Evolutionary conservation across 1,140 invertebrate genomes (phyloP).

Genomic region (Papilio aristodemus): DNA sequence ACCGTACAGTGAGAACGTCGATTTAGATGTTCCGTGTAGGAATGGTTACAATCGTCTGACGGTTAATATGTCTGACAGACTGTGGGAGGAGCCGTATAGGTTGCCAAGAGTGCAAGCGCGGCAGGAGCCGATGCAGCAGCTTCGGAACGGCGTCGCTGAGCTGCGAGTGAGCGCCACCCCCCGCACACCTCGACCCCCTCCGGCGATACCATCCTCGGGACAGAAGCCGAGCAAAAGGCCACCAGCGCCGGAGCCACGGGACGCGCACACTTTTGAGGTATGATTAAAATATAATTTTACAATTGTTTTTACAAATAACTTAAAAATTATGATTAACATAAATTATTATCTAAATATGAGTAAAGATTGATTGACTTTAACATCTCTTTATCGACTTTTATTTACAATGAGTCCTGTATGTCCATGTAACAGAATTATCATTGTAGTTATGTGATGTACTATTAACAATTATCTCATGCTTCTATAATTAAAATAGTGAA

Average conservation of each 20-base stretch:
- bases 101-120: conserved; percentile 65
- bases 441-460: neutral
- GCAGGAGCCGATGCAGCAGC: conserved; percentile 66
- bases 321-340: neutral
- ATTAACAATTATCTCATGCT: neutral
- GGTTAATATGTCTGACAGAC: conserved; percentile 52
- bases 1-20: conserved; percentile 77
- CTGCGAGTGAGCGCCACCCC: conserved; percentile 67
- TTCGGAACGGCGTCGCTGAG: conserved; percentile 67
- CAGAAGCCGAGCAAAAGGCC: conserved; percentile 59
- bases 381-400: too few species aligned
- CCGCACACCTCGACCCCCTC: conserved; percentile 59
- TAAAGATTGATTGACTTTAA: too few species aligned
- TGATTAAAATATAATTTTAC: conserved; percentile 7
- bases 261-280: conserved; percentile 76
- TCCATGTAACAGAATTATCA: too few species aligned
- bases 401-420: too few species aligned
- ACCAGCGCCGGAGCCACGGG: conserved; percentile 72
- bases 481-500: neutral
- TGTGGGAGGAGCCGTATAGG: conserved; percentile 72
- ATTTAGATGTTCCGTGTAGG: conserved; percentile 62
- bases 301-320: conserved; percentile 10
- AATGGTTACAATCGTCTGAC: conserved; percentile 67
- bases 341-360: too few species aligned
- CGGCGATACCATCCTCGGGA: conserved; percentile 52